Evolutionary conservation across 92 coral and sea anemone species (phyloP), one percentile per base, ranked within the genome.

Genomic region (Plumapathes pennacea): DNA sequence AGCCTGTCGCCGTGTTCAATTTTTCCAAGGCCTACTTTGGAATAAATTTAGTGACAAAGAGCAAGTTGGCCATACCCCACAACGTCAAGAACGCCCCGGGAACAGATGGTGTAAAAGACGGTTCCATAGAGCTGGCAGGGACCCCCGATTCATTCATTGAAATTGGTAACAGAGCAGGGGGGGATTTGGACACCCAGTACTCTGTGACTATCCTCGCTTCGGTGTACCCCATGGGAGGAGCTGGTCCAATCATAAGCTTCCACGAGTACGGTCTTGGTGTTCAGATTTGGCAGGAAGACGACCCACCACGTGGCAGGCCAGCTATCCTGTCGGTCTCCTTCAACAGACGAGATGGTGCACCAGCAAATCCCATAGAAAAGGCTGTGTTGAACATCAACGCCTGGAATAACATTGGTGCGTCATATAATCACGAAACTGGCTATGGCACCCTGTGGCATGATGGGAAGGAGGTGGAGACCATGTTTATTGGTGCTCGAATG

Each of bases 381-480:
- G 60, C 95, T 0, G 85, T 71, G 17, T 41, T 86, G 10, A 74
- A 49, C 10, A 52, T 76, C 19, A 86, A 86, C 61, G 29, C 66
- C 22, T 86, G 95, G 95, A 86, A 86, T 71, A 81, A 76, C 63
- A 77, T 86, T 25, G 95, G 78, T 0, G 82, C 88, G 15, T 76
- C 85, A 5, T 86, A 82, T 58, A 82, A 82, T 30, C 67, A 41
- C 41, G 69, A 76, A 0, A 41, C 95, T 13, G 81, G 89, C 5
- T 58, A 56, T 2, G 74, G 69, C 24, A 65, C 75, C 21, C 60
- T 86, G 13, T 86, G 95, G 95, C 95, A 86, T 49, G 71, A 86
- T 24, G 89, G 95, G 46, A 71, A 67, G 33, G 66, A 71, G 46
- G 95, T 77, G 27, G 78, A 72, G 38, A 53, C 68, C 10, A 74